phyloP scores from a whole-genome alignment of 2,797 vertebrate genomes.

The Eleutherodactylus coqui region DNA sequence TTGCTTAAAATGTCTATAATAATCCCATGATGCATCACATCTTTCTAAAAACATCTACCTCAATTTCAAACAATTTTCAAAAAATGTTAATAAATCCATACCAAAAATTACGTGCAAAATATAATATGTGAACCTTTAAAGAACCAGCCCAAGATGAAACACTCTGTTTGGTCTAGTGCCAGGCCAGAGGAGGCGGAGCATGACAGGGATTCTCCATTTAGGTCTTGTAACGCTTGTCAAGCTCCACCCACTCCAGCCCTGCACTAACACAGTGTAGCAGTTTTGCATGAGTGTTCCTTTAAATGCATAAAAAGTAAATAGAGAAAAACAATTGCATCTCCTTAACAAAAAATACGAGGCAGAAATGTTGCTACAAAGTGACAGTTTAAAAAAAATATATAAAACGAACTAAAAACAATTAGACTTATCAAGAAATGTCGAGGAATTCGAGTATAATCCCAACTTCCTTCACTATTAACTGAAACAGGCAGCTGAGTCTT shows the following conservation, averaged over 20 bases:
- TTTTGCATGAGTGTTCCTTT: background rate
- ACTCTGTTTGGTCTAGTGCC: no score
- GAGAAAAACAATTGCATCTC: background rate
- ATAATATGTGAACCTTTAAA: no score
- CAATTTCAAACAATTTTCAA: background rate
- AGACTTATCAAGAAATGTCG: background rate
- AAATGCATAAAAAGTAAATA: background rate
- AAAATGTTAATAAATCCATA: background rate
- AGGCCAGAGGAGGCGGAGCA: no score
- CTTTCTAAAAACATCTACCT: no score
- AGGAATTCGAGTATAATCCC: background rate
- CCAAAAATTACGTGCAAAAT: no score
- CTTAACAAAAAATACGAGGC: background rate
- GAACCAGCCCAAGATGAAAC: no score
- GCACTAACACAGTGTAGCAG: no score
- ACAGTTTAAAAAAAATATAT: background rate
- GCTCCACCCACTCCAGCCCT: no score
- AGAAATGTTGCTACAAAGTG: constrained; percentile 21
- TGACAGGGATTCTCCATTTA: no score
- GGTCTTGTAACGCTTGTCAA: no score
- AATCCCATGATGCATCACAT: no score
- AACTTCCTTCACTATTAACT: background rate
- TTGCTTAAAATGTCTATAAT: no score
- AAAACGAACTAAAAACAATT: background rate
- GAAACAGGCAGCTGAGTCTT: background rate